phyloP scores from a whole-genome alignment of 2,888 invertebrate species.

The Eupsilia transversa region DNA sequence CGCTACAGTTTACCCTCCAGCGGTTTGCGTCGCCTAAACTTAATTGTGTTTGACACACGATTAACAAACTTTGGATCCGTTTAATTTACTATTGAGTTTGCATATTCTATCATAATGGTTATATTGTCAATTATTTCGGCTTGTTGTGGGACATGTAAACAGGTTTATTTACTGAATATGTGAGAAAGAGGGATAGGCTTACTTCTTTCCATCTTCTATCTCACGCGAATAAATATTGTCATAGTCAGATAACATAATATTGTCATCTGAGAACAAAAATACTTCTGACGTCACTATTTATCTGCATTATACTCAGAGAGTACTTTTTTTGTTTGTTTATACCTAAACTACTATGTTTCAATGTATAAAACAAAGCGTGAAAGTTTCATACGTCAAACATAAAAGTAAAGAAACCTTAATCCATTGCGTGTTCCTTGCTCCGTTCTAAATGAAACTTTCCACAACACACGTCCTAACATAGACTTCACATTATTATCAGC shows the following conservation, averaged over 20 bases:
- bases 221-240: slow-evolving; percentile 1
- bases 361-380: neutral
- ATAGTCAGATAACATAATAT: neutral
- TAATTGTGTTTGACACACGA: slow-evolving; percentile 61
- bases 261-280: slow-evolving; percentile 1
- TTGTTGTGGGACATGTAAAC: slow-evolving; percentile 2
- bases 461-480: slow-evolving; percentile 29
- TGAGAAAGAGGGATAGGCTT: neutral
- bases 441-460: slow-evolving; percentile 47
- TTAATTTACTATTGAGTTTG: slow-evolving; percentile 54
- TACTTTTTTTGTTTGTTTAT: neutral
- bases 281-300: slow-evolving; percentile 10
- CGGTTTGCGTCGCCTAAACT: slow-evolving; percentile 39
- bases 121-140: slow-evolving; percentile 34
- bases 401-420: slow-evolving; percentile 16
- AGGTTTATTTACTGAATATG: neutral
- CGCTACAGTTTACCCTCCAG: slow-evolving; percentile 32
- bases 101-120: slow-evolving; percentile 45
- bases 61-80: slow-evolving; percentile 48
- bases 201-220: neutral
- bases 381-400: slow-evolving; percentile 9
- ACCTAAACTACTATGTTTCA: neutral
- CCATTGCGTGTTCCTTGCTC: neutral
- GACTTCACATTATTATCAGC: slow-evolving; percentile 62
- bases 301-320: slow-evolving; percentile 1